Evolutionary conservation across 2,888 invertebrate genomes (phyloP), one percentile per base, ranked within the genome.

Genomic region (Chrysopilus asiliformis): DNA sequence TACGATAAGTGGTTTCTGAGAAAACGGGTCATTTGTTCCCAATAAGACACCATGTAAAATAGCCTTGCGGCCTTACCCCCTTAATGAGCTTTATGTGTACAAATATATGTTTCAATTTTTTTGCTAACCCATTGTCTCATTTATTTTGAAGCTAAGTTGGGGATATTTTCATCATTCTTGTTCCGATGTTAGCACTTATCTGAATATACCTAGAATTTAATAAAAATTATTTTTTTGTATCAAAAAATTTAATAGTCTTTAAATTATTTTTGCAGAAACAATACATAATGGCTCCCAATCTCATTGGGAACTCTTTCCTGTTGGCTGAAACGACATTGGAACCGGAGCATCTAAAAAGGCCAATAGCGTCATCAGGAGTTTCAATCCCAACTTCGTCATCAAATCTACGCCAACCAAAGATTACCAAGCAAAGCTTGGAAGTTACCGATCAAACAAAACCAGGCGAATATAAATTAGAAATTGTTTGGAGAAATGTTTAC

Each of bases 401-500:
- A 8, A 8, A 7, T 22, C 7, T 22, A 7, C 22, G 10, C 7
- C 7, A 8, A 32, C 7, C 29, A 19, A 33, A 33, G n/a, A 10
- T 33, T n/a, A 39, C 32, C 13, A 39, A 39, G 27, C 24, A 39
- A 28, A 34, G 34, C 4, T 10, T 37, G 4, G 41, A 43, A 26
- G 32, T 35, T 16, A 18, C 22, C 10, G 17, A 22, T 10, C 13
- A 20, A 20, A 39, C 40, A 16, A 30, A 32, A 29, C n/a, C 32
- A 20, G 34, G 34, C n/a, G 34, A 36, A 12, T 46, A 47, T 43
- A 67, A 70, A 55, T 74, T 77, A 73, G 67, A 76, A 47, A 76
- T 85, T 46, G 83, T 83, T 2, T 85, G 85, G 84, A 71, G 76
- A 55, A 85, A 85, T 58, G 77, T 84, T 1, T 53, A 79, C 4